Evolutionary conservation across 2,797 vertebrate species (phyloP).

Genomic region (Nyctalus aviator): DNA sequence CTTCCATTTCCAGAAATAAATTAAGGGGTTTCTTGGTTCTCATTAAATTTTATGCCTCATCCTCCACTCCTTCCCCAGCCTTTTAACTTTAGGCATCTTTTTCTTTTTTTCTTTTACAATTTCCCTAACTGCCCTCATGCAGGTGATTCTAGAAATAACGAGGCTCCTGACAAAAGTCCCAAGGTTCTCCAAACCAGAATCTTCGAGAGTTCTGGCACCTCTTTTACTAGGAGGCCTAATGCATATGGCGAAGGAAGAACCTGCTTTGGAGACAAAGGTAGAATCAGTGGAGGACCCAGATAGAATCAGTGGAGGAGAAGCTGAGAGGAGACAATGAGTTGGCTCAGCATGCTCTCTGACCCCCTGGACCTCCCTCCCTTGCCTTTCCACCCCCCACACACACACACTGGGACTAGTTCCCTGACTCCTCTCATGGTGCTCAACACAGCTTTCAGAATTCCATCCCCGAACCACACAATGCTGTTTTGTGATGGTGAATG

Average conservation of each 20-base stretch:
- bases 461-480: not conserved
- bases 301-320: too few species aligned
- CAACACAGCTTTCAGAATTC: not conserved
- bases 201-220: not conserved
- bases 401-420: too few species aligned
- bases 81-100: not conserved
- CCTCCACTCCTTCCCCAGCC: not conserved
- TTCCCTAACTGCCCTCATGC: not conserved
- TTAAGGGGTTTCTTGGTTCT: not conserved
- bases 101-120: not conserved
- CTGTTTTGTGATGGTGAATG: not conserved
- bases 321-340: too few species aligned
- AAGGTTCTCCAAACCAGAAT: not conserved
- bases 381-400: not conserved
- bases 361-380: too few species aligned
- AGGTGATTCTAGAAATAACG: not conserved
- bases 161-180: not conserved
- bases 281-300: not conserved
- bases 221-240: not conserved
- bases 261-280: not conserved
- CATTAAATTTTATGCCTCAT: not conserved
- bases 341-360: not conserved
- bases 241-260: not conserved
- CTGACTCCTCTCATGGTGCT: fast-evolving
- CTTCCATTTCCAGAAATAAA: slow-evolving; percentile 46